A percentile compares a stretch with the other conserved stretches of the same genome.
Evolutionary conservation across 2,113 vertebrate species (phyloP).

Genomic region (Alligator sinensis): DNA sequence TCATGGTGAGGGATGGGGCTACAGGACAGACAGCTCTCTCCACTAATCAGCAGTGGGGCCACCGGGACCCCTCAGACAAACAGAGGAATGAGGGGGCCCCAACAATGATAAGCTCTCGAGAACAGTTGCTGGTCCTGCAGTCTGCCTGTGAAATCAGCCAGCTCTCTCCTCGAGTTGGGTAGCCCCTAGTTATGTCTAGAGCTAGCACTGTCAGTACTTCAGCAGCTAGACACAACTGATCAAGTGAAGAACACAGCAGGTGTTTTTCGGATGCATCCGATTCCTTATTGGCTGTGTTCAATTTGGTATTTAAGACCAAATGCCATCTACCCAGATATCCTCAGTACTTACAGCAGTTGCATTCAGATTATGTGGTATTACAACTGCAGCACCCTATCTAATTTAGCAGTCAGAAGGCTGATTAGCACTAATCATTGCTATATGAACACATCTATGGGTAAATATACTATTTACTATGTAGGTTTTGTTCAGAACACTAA

Average conservation of each 20-base stretch:
- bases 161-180: too few species aligned
- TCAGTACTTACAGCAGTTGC: neutral
- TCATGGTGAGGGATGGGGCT: too few species aligned
- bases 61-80: too few species aligned
- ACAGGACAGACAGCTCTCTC: too few species aligned
- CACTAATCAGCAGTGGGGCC: too few species aligned
- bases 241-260: neutral
- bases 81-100: too few species aligned
- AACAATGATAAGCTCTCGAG: too few species aligned
- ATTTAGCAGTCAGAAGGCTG: neutral
- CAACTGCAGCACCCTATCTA: neutral
- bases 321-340: neutral
- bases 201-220: neutral
- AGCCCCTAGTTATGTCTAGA: neutral
- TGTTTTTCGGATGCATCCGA: neutral
- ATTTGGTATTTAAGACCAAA: neutral
- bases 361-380: accelerated
- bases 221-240: neutral
- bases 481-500: neutral
- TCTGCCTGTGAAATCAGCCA: too few species aligned
- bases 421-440: neutral
- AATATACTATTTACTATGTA: accelerated
- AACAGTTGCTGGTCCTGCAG: too few species aligned
- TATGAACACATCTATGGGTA: neutral
- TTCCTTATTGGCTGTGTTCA: accelerated